Conservation (phyloP, 35 echinoderm and acorn worm species). For the Lytechinus variegatus region DNA sequence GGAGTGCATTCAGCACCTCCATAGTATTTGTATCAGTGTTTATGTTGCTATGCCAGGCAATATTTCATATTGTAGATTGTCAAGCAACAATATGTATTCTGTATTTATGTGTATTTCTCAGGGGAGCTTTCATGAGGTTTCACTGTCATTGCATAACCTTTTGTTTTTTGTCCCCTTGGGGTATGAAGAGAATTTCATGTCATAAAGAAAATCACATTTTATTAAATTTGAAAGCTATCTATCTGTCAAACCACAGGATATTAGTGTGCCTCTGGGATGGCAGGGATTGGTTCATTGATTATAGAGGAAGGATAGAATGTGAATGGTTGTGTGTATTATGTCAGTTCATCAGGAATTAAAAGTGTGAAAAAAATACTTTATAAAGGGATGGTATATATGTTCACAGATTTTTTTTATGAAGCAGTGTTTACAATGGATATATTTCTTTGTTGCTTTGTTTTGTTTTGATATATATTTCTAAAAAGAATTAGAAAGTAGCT, state of each 20-base stretch:
- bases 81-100: too few species aligned
- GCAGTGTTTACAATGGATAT: too few species aligned
- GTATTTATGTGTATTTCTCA: neutral
- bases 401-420: too few species aligned
- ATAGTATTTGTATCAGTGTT: too few species aligned
- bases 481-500: neutral
- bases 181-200: neutral
- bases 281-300: neutral
- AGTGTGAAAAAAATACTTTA: neutral
- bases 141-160: neutral
- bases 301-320: neutral
- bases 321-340: too few species aligned
- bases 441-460: too few species aligned
- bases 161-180: neutral
- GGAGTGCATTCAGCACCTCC: too few species aligned
- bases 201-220: neutral
- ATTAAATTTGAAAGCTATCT: neutral
- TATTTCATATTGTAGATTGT: too few species aligned
- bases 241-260: neutral
- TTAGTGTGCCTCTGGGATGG: neutral
- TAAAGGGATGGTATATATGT: too few species aligned
- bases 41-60: too few species aligned
- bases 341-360: neutral
- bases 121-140: neutral
- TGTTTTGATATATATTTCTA: too few species aligned